These are phyloP conservation scores for Ophraella communa DNA, from an alignment of 2,888 invertebrate genomes.

Conservation along the genomic window DNA sequence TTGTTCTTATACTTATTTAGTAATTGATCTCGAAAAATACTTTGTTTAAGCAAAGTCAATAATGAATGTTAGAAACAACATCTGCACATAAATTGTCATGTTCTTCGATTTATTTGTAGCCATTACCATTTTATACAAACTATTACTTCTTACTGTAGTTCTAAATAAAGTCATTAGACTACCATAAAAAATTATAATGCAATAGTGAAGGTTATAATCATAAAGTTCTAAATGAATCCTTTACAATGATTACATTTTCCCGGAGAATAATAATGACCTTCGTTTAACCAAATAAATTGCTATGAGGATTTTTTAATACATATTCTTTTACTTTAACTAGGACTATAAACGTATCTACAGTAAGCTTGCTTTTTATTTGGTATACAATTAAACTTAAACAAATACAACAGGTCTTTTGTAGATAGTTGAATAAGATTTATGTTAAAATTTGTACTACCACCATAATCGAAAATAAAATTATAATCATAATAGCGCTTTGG, in stretches of 20 bases:
- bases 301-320: slow-evolving; percentile 1
- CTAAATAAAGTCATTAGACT: slow-evolving; percentile 7
- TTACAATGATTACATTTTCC: not conserved
- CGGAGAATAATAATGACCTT: not conserved
- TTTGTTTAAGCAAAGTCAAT: no score
- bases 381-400: no score
- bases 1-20: no score
- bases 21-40: not conserved
- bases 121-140: not conserved
- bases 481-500: no score
- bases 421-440: no score
- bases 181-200: not conserved
- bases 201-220: not conserved
- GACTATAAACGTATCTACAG: not conserved
- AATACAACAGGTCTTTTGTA: no score
- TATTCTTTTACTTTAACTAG: not conserved
- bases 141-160: not conserved
- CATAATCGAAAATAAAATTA: no score
- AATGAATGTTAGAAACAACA: no score
- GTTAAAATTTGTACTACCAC: no score
- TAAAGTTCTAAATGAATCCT: no score
- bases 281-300: not conserved
- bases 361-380: not conserved
- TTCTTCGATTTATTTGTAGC: not conserved
- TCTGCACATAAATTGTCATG: no score